A percentile compares a stretch with the other conserved stretches of the same genome.
Conservation (phyloP, 2,113 vertebrate species). For the Anolis carolinensis region DNA sequence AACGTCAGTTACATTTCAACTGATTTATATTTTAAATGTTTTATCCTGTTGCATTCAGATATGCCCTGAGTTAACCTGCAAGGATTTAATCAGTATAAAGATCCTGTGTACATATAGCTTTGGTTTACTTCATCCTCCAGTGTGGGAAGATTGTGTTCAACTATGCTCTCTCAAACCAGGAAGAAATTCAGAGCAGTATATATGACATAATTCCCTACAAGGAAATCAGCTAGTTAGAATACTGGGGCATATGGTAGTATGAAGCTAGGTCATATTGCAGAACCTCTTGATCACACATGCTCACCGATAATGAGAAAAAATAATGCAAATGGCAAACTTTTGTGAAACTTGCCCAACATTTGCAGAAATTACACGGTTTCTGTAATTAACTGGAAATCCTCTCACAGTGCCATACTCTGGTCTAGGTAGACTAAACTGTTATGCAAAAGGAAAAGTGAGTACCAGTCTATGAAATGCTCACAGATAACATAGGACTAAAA, state of each 20-base stretch:
- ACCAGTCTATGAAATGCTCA: not conserved
- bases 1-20: not conserved
- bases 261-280: not conserved
- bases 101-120: not conserved
- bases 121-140: too few species aligned
- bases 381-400: not conserved
- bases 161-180: not conserved
- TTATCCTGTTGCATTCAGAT: not conserved
- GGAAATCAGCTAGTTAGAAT: not conserved
- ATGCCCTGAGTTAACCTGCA: not conserved
- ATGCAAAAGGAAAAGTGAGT: not conserved
- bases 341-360: not conserved
- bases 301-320: not conserved
- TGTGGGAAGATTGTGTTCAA: not conserved
- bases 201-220: not conserved
- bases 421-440: not conserved
- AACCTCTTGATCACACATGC: not conserved
- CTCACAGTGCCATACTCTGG: too few species aligned
- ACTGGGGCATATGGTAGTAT: not conserved
- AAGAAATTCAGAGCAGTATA: not conserved
- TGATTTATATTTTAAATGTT: not conserved
- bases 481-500: not conserved
- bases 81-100: not conserved
- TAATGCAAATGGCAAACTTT: too few species aligned
- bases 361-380: not conserved